phyloP scores from a whole-genome alignment of 2,797 vertebrate species.

The Macroramphosus scolopax region DNA sequence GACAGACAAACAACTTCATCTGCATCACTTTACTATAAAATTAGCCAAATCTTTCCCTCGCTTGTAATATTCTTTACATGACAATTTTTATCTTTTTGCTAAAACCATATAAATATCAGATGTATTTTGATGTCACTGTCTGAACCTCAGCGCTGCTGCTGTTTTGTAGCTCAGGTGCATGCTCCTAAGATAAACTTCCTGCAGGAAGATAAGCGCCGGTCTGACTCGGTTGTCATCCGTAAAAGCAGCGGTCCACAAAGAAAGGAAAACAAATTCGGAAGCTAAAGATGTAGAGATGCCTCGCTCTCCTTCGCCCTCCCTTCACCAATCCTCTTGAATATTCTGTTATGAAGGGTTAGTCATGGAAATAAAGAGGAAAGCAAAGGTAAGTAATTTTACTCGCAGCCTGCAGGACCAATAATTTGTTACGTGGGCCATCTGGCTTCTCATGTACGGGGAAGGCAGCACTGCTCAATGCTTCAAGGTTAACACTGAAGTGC shows the following conservation, averaged over 20 bases:
- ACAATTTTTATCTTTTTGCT: slow-evolving; percentile 21
- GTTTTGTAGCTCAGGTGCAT: slow-evolving; percentile 7
- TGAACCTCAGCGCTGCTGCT: background rate
- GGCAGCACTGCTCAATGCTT: slow-evolving; percentile 62
- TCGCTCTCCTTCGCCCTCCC: slow-evolving; percentile 36
- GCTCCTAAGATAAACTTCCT: slow-evolving; percentile 41
- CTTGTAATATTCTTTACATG: slow-evolving; percentile 14
- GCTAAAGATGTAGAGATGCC: slow-evolving; percentile 52
- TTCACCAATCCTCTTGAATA: slow-evolving; percentile 62
- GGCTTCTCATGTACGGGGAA: slow-evolving; percentile 57
- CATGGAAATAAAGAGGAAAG: slow-evolving; percentile 68
- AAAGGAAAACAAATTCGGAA: slow-evolving; percentile 39
- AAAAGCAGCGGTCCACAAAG: slow-evolving; percentile 39
- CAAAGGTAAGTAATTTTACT: slow-evolving; percentile 68
- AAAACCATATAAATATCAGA: slow-evolving; percentile 12
- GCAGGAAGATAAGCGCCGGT: slow-evolving; percentile 49
- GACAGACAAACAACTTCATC: too few species aligned
- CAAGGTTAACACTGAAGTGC: slow-evolving; percentile 74
- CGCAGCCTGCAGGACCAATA: slow-evolving; percentile 61
- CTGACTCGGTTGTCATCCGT: slow-evolving; percentile 55
- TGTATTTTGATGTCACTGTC: slow-evolving; percentile 4
- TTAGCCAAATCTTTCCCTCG: too few species aligned
- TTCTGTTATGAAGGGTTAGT: slow-evolving; percentile 70
- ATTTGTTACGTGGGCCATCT: slow-evolving; percentile 72
- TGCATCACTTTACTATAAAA: too few species aligned